Evolutionary conservation across 2,888 invertebrate species (phyloP).

Genomic region (Prenolepis imparis): DNA sequence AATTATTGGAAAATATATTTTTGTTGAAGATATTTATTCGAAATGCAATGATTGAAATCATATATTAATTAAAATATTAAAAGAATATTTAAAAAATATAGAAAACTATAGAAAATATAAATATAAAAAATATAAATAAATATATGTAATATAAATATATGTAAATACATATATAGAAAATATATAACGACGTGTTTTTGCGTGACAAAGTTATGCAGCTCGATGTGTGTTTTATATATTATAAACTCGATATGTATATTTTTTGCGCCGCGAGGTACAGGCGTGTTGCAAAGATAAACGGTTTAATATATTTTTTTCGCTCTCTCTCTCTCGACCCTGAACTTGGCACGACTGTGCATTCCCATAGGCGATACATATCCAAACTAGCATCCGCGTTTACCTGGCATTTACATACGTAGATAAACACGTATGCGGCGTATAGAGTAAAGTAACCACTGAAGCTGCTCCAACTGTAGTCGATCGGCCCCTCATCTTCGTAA

Average conservation of each 20-base stretch:
- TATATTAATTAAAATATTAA: neutral
- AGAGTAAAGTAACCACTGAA: slow-evolving; percentile 37
- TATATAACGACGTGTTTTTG: slow-evolving; percentile 1
- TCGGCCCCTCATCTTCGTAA: slow-evolving; percentile 19
- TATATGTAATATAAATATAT: too few species aligned
- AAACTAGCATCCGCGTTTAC: slow-evolving; percentile 54
- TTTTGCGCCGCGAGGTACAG: slow-evolving; percentile 10
- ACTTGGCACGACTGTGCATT: slow-evolving; percentile 48
- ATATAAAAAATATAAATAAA: too few species aligned
- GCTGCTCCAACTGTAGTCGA: slow-evolving; percentile 29
- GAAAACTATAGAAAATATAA: too few species aligned
- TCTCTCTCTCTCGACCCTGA: slow-evolving; percentile 23
- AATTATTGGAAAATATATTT: neutral
- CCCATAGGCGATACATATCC: slow-evolving; percentile 49
- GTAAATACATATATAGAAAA: neutral
- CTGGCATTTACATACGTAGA: slow-evolving; percentile 73
- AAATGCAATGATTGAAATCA: neutral
- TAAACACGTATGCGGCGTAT: slow-evolving; percentile 64
- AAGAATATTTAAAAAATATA: neutral
- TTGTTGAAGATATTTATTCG: neutral
- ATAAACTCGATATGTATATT: slow-evolving; percentile 30
- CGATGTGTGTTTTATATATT: slow-evolving; percentile 13
- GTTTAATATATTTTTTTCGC: slow-evolving; percentile 45
- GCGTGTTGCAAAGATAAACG: slow-evolving; percentile 50
- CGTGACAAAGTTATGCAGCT: slow-evolving; percentile 25